Evolutionary conservation across 2,888 invertebrate genomes (phyloP).

Genomic region (Spodoptera littoralis): DNA sequence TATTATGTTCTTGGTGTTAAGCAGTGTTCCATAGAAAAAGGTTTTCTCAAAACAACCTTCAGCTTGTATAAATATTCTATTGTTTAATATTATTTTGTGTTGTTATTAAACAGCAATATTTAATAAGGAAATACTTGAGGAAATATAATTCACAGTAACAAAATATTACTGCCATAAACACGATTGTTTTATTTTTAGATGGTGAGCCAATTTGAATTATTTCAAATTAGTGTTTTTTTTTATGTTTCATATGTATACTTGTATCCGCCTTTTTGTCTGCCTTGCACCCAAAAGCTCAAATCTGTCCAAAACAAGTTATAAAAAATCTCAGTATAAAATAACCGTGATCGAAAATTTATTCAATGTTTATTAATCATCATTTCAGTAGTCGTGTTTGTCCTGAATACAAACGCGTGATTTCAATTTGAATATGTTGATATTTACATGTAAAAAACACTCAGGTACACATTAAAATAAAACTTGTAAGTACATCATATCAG

Average conservation of each 20-base stretch:
- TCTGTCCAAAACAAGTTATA: neutral
- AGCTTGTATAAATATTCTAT: neutral
- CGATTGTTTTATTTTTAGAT: too few relatives aligned
- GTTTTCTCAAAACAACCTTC: neutral
- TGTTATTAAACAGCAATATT: too few relatives aligned
- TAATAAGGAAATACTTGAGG: too few relatives aligned
- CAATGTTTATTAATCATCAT: slow-evolving; percentile 3
- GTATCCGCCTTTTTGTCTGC: too few relatives aligned
- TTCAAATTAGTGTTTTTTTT: too few relatives aligned
- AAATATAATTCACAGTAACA: too few relatives aligned
- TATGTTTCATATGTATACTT: neutral
- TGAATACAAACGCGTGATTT: slow-evolving; percentile 11
- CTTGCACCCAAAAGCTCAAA: too few relatives aligned
- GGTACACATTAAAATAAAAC: slow-evolving; percentile 2
- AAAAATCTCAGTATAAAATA: neutral
- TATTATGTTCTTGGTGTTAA: slow-evolving; percentile 13
- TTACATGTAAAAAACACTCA: slow-evolving; percentile 11
- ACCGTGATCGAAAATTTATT: slow-evolving; percentile 3
- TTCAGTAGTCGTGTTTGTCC: neutral
- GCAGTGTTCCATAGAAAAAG: neutral
- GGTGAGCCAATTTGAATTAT: too few relatives aligned
- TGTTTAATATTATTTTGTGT: neutral
- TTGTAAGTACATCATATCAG: neutral
- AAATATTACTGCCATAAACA: too few relatives aligned
- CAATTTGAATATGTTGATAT: slow-evolving; percentile 10